phyloP scores from a whole-genome alignment of 2,888 invertebrate species.

The Lasiommata megera region DNA sequence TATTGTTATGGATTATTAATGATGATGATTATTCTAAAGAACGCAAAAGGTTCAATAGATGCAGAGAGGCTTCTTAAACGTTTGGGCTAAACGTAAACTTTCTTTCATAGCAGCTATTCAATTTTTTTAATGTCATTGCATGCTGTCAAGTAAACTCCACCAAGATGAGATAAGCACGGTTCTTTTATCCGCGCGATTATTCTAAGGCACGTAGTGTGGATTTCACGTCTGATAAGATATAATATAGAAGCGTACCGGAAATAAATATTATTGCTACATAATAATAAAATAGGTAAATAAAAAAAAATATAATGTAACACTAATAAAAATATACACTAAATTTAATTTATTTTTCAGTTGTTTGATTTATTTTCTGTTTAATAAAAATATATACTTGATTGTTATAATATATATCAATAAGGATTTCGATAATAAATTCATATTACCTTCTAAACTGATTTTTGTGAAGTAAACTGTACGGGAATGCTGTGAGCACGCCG shows the following conservation, averaged over 20 bases:
- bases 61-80: no score
- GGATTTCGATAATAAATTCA: background rate
- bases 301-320: no score
- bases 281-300: no score
- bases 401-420: no score
- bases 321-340: no score
- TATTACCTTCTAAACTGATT: conserved; percentile 16
- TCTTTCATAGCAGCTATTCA: background rate
- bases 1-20: no score
- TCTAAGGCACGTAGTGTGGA: conserved; percentile 5
- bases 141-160: background rate
- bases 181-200: conserved; percentile 6
- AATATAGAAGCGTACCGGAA: background rate
- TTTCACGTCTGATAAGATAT: conserved; percentile 3
- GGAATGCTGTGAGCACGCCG: conserved; percentile 64
- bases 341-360: no score
- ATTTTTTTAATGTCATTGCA: background rate
- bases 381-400: no score
- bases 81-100: background rate
- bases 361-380: no score
- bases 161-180: conserved; percentile 1
- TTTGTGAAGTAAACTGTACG: conserved; percentile 48
- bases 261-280: background rate
- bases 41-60: no score
- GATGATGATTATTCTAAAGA: no score